These are phyloP conservation scores for Manis javanica DNA, from an alignment of 2,797 vertebrate species.

Conservation along the genomic window DNA sequence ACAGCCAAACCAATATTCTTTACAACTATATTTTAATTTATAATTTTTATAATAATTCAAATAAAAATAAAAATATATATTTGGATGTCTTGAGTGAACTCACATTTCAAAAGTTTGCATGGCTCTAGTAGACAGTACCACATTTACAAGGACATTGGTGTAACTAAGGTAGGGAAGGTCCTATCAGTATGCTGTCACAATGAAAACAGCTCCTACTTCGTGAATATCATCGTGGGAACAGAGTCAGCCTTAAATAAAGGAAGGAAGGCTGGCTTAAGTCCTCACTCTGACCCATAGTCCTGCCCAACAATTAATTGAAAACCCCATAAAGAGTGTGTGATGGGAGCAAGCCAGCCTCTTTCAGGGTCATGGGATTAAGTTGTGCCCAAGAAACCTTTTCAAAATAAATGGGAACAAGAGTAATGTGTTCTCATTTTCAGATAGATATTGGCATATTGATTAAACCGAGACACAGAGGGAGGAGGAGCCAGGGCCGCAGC, in stretches of 20 bases:
- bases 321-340: not conserved
- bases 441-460: constrained; percentile 54
- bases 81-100: not conserved
- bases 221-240: not conserved
- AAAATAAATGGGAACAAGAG: constrained; percentile 71
- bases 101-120: not conserved
- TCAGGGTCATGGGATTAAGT: constrained; percentile 60
- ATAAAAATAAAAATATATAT: not conserved
- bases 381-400: constrained; percentile 68
- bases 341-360: constrained; percentile 48
- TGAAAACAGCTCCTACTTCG: not conserved
- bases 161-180: constrained; percentile 37
- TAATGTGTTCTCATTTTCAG: constrained; percentile 57
- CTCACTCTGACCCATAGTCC: constrained; percentile 43
- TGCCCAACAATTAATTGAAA: constrained; percentile 68
- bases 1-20: too few relatives aligned
- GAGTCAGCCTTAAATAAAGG: not conserved
- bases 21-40: too few relatives aligned
- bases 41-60: too few relatives aligned
- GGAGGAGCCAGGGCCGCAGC: not conserved
- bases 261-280: constrained; percentile 42
- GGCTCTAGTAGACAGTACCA: not conserved
- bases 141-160: not conserved
- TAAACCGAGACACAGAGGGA: not conserved
- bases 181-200: not conserved